Evolutionary conservation across 2,888 invertebrate genomes (phyloP).

Genomic region (Geotrupes spiniger): DNA sequence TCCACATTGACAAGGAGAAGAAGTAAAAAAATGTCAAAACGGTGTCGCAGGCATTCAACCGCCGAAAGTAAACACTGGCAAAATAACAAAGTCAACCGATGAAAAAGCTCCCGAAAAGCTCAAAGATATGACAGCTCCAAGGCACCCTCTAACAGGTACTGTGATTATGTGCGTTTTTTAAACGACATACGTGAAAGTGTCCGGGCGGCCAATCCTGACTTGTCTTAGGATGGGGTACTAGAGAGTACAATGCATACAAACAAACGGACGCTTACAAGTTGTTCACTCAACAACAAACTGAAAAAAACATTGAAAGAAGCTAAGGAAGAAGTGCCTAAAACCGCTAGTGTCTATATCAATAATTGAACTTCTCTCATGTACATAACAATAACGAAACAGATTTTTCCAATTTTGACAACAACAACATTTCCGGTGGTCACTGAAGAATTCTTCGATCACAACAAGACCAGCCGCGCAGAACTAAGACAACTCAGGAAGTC

Average conservation of each 20-base stretch:
- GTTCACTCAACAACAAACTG: conserved; percentile 63
- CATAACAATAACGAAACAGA: conserved; percentile 32
- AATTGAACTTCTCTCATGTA: conserved; percentile 22
- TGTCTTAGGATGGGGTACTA: conserved; percentile 80
- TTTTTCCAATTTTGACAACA: conserved; percentile 64
- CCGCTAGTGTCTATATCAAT: conserved; percentile 4
- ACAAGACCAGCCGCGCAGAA: conserved; percentile 89
- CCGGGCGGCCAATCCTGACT: conserved; percentile 74
- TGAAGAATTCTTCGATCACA: conserved; percentile 95
- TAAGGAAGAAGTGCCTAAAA: conserved; percentile 38
- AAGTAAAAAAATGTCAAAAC: no score
- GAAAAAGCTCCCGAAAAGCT: conserved; percentile 55
- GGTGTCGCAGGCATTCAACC: conserved; percentile 6
- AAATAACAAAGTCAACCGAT: conserved; percentile 35
- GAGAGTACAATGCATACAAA: conserved; percentile 83
- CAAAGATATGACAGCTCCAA: conserved; percentile 69
- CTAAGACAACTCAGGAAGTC: conserved; percentile 85
- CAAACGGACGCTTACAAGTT: conserved; percentile 83
- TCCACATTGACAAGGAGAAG: no score
- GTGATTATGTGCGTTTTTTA: conserved; percentile 70
- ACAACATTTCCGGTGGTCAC: conserved; percentile 98
- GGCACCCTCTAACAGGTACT: conserved; percentile 68
- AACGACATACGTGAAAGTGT: conserved; percentile 84
- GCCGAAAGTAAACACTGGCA: conserved; percentile 17
- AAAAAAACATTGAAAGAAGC: conserved; percentile 48